These are phyloP conservation scores for Botrylloides violaceus DNA, from an alignment of 23 tunicate species.

Conservation along the genomic window DNA sequence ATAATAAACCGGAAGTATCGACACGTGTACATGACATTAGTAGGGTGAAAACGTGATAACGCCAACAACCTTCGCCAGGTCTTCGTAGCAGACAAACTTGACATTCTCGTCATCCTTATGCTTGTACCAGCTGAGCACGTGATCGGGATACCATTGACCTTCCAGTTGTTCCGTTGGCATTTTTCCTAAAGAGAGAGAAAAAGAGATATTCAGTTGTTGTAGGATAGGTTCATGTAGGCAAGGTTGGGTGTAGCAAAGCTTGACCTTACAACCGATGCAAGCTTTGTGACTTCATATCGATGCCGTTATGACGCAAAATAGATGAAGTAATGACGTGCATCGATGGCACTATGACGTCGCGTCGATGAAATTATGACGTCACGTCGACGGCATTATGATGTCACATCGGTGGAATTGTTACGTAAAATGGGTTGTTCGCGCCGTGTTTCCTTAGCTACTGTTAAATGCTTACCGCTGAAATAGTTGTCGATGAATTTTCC, in stretches of 20 bases:
- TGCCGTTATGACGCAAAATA: no score
- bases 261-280: not conserved
- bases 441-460: not conserved
- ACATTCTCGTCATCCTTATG: constrained; percentile 30
- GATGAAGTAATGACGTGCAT: no score
- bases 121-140: constrained; percentile 17
- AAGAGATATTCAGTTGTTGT: no score
- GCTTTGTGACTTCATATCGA: not conserved
- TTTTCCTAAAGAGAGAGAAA: constrained; percentile 18
- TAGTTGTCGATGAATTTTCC: constrained; percentile 23
- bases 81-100: constrained; percentile 34
- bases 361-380: not conserved
- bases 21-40: no score
- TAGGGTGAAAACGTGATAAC: no score
- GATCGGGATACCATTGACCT: constrained; percentile 39
- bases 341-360: not conserved
- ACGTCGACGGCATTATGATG: not conserved
- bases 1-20: no score
- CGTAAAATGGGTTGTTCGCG: no score
- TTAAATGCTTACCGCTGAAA: constrained; percentile 18
- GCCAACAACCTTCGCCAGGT: constrained; percentile 40
- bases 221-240: not conserved
- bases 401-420: no score
- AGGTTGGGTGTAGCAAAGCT: not conserved
- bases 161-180: constrained; percentile 24